Evolutionary conservation across 2,888 invertebrate genomes (phyloP), one percentile per base, ranked within the genome.

Genomic region (Octonoba sinensis): DNA sequence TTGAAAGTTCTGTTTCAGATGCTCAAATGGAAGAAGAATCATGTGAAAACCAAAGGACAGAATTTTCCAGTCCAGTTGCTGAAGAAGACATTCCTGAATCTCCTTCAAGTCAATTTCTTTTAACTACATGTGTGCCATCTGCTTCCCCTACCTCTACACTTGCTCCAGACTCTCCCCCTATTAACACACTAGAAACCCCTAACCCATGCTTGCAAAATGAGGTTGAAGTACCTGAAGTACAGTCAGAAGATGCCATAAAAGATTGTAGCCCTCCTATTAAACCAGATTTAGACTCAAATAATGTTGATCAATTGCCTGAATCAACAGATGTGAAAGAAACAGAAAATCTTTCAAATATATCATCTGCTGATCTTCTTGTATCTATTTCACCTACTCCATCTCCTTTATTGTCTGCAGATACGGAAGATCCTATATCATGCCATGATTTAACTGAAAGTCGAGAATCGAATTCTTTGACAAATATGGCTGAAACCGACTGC

Each of bases 61-160:
- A 13, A 62, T 16, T 47, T 16, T 54, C 64, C 36, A 18, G 54
- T 20, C 49, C 64, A 16, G 67, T 56, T 44, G 20, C 66, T 46
- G 79, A 74, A 71, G 56, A 59, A 54, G 79, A 73, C 16, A 60
- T 36, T 2, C 36, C 36, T 20, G 78, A 75, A 51, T 56, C 73
- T 18, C 57, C 75, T n/a, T 62, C 71, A 20, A 79, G 69, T 62
- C 62, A 73, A 51, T 57, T 79, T 67, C 77, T 83, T 27, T 67
- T 83, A 83, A 83, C 79, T 18, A 83, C 83, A 56, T 83, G 83
- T 59, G 36, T 67, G 47, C 75, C 79, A 27, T 22, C 83, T 74
- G 69, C 70, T 66, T 62, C 70, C 72, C 76, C 74, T 75, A 75
- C 72, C 73, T 60, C 71, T 54, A 18, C 54, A 13, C 62, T 36